Percentiles rank a stretch among this genome's conserved stretches.
These are phyloP conservation scores for Drosophila yakuba DNA, from an alignment of 1,140 invertebrate genomes.

Conservation along the genomic window DNA sequence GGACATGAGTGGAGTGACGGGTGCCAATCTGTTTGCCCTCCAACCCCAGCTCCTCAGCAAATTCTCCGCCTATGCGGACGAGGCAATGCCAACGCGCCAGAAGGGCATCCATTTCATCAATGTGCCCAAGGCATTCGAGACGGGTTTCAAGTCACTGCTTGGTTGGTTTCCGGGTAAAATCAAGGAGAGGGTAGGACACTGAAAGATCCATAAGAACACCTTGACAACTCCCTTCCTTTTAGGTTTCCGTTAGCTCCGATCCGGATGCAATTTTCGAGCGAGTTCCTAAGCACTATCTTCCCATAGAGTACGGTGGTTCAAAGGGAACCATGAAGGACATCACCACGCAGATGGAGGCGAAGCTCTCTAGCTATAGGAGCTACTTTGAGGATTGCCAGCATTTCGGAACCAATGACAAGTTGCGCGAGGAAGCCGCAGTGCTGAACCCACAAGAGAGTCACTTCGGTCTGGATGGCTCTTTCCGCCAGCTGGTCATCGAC, in stretches of 20 bases:
- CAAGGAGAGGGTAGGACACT: constrained; percentile 54
- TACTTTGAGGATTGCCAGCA: constrained; percentile 86
- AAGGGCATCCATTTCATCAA: constrained; percentile 86
- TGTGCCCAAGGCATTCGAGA: constrained; percentile 85
- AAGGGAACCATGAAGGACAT: constrained; percentile 85
- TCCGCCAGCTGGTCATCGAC: constrained; percentile 84
- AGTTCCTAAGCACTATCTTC: constrained; percentile 85
- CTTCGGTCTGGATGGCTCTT: constrained; percentile 87
- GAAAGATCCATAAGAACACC: not conserved
- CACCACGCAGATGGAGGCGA: constrained; percentile 86
- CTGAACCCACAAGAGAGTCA: constrained; percentile 71
- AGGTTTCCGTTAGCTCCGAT: constrained; percentile 73
- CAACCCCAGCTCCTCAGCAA: constrained; percentile 85
- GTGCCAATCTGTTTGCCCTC: constrained; percentile 85
- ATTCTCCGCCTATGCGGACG: constrained; percentile 85
- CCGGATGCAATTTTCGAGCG: constrained; percentile 84
- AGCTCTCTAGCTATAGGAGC: constrained; percentile 84
- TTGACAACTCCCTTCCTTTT: not conserved
- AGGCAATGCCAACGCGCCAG: constrained; percentile 86
- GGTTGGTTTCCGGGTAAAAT: constrained; percentile 82
- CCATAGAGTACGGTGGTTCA: constrained; percentile 86
- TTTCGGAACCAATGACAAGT: constrained; percentile 86
- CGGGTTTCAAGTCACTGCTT: constrained; percentile 85
- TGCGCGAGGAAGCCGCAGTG: constrained; percentile 77
- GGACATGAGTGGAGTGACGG: constrained; percentile 85